These are phyloP conservation scores for Melinaea menophilus DNA, from an alignment of 2,888 invertebrate species.

Conservation along the genomic window DNA sequence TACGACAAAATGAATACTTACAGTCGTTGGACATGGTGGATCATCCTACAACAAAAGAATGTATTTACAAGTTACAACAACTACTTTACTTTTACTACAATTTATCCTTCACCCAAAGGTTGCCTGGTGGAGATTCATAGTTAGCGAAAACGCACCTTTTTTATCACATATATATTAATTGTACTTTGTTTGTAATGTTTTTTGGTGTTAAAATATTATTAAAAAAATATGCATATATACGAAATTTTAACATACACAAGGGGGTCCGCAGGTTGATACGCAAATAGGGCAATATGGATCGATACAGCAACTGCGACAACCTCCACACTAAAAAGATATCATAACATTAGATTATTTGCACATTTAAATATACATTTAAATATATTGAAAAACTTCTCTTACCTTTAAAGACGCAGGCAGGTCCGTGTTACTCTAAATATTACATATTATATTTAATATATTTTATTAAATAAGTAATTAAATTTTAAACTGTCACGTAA, in stretches of 20 bases:
- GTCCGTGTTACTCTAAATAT: conserved; percentile 55
- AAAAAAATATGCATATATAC: no score
- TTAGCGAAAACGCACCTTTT: no score
- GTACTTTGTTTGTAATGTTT: not conserved
- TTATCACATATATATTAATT: no score
- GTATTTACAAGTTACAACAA: not conserved
- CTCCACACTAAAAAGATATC: conserved; percentile 44
- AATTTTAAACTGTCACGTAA: no score
- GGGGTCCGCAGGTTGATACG: conserved; percentile 31
- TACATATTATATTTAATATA: conserved; percentile 1
- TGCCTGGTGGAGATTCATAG: no score
- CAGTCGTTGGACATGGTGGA: conserved; percentile 30
- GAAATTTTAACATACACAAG: conserved; percentile 36
- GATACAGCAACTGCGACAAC: conserved; percentile 43
- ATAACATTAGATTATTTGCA: not conserved
- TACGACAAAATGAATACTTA: conserved; percentile 17
- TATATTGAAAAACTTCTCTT: conserved; percentile 15
- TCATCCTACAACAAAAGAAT: conserved; percentile 25
- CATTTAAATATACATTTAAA: not conserved
- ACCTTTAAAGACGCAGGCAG: conserved; percentile 62
- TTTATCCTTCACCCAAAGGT: no score
- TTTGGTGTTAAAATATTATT: not conserved
- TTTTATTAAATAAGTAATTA: not conserved
- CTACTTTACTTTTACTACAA: not conserved
- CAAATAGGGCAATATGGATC: conserved; percentile 39